Evolutionary conservation across 2,797 vertebrate species (phyloP).

Genomic region (Epinephelus awoara): DNA sequence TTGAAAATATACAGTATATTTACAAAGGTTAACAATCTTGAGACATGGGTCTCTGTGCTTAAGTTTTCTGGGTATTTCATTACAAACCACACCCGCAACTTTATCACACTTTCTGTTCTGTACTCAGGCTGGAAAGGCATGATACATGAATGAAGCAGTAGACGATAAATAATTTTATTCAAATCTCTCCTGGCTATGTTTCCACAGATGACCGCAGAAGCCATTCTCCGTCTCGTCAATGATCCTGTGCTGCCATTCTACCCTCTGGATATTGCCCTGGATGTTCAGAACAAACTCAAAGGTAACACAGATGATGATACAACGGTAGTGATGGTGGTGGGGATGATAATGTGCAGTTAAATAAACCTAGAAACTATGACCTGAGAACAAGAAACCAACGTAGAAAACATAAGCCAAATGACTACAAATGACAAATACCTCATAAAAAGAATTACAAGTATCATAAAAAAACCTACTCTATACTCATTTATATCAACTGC

Average conservation of each 20-base stretch:
- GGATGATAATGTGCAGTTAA: background rate
- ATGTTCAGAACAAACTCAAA: constrained; percentile 95
- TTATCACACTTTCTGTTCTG: background rate
- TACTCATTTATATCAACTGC: too few species aligned
- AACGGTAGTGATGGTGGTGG: background rate
- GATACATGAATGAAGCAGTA: background rate
- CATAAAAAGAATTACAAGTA: too few species aligned
- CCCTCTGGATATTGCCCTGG: constrained; percentile 93
- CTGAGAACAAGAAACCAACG: background rate
- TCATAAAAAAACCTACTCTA: too few species aligned
- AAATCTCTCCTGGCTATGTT: constrained; percentile 42
- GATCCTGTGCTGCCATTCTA: constrained; percentile 94
- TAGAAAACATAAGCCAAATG: too few species aligned
- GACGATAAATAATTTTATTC: background rate
- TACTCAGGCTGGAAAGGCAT: background rate
- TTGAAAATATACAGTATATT: background rate
- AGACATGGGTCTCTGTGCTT: background rate
- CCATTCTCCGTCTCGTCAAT: constrained; percentile 90
- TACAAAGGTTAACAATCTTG: background rate
- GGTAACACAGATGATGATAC: constrained; percentile 82
- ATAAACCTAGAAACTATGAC: too few species aligned
- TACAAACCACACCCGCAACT: background rate
- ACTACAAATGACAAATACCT: too few species aligned
- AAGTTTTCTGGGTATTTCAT: background rate
- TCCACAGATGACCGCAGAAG: constrained; percentile 93